Evolutionary conservation across 2,797 vertebrate species (phyloP).

Genomic region (Sebastolobus alascanus): DNA sequence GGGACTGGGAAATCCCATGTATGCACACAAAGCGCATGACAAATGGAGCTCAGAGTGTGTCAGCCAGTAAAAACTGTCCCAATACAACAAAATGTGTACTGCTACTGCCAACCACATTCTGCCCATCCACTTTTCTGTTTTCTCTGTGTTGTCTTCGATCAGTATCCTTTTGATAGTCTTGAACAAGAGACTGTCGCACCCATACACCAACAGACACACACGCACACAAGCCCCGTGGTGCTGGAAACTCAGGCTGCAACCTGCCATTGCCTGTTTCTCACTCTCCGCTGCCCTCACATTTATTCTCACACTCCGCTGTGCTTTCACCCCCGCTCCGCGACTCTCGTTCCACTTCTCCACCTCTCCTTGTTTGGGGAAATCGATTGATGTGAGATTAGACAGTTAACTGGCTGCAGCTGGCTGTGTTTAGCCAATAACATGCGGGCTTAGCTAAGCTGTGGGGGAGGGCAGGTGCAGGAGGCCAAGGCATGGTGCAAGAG

Average conservation of each 20-base stretch:
- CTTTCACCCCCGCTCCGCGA: constrained; percentile 36
- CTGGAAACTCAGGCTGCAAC: constrained; percentile 44
- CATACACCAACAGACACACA: constrained; percentile 19
- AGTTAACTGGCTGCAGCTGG: constrained; percentile 82
- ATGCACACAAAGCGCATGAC: constrained; percentile 51
- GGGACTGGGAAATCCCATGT: constrained; percentile 71
- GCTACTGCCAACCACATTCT: neutral
- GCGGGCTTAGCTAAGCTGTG: constrained; percentile 56
- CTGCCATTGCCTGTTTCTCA: constrained; percentile 40
- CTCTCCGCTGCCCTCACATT: constrained; percentile 47
- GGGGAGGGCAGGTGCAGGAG: constrained; percentile 54
- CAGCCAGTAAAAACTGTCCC: constrained; percentile 29
- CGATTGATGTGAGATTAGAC: constrained; percentile 80
- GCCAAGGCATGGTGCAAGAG: constrained; percentile 49
- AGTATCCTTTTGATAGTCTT: constrained; percentile 28
- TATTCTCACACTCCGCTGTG: constrained; percentile 46
- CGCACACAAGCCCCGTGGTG: neutral
- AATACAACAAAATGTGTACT: neutral
- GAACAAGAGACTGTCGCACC: constrained; percentile 10
- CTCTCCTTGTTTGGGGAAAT: constrained; percentile 76
- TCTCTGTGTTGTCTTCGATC: constrained; percentile 33
- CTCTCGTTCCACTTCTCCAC: constrained; percentile 60
- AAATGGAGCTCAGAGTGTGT: constrained; percentile 28
- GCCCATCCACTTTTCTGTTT: constrained; percentile 15
- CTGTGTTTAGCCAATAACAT: constrained; percentile 85